Evolutionary conservation across 2,888 invertebrate species (phyloP).

Genomic region (Perdita meconis): DNA sequence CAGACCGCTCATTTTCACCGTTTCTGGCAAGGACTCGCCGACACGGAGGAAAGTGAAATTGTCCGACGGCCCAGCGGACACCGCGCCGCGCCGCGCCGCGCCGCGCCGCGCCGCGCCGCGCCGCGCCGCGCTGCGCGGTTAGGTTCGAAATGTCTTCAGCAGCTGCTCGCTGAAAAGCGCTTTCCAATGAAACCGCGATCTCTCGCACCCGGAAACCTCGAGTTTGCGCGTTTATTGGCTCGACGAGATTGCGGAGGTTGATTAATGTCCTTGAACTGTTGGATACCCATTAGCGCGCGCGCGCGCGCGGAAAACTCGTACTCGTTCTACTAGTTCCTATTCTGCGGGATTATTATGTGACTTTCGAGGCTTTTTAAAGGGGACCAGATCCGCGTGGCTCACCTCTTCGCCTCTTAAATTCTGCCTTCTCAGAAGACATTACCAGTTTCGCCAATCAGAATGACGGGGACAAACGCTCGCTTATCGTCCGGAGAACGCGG

Average conservation of each 20-base stretch:
- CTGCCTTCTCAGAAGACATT: no score
- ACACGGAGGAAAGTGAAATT: conserved; percentile 16
- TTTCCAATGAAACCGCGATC: conserved; percentile 5
- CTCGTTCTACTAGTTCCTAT: background rate
- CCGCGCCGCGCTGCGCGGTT: no score
- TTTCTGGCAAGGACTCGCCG: conserved; percentile 1
- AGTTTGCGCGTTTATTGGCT: conserved; percentile 2
- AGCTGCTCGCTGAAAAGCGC: background rate
- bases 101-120: no score
- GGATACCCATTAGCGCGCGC: conserved; percentile 11
- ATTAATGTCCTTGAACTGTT: conserved; percentile 25
- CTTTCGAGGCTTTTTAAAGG: background rate
- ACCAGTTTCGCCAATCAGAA: no score
- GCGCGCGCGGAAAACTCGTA: conserved; percentile 3
- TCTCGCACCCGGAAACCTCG: conserved; percentile 17
- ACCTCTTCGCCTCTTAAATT: no score
- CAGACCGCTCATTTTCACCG: conserved; percentile 18
- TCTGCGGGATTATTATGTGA: background rate
- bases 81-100: background rate
- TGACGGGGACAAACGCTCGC: no score
- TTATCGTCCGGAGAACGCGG: no score
- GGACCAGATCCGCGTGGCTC: no score
- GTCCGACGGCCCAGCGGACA: background rate
- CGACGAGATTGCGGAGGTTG: background rate
- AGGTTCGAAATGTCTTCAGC: background rate